Evolutionary conservation across 2,113 vertebrate species (phyloP).

Genomic region (Corythoichthys intestinalis): DNA sequence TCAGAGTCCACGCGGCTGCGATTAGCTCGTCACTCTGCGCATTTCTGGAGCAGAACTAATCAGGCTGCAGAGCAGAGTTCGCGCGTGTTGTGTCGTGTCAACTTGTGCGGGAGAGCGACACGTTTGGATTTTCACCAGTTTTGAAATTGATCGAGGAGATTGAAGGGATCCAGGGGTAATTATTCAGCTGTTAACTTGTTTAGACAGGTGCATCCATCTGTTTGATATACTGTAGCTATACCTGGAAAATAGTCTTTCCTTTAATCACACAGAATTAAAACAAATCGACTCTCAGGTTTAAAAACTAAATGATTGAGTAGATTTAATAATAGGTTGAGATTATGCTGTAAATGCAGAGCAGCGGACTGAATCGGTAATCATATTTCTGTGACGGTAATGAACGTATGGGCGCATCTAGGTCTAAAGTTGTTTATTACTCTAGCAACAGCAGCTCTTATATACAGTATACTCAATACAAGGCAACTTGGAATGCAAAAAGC

Average conservation of each 20-base stretch:
- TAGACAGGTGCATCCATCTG: constrained; percentile 18
- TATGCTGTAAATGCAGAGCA: no score
- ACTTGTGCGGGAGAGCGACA: constrained; percentile 27
- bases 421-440: no score
- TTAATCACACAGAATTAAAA: no score
- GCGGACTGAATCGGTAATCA: no score
- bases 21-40: constrained; percentile 60
- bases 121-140: constrained; percentile 42
- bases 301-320: no score
- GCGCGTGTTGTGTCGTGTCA: constrained; percentile 44
- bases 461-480: no score
- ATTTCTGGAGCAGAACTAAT: constrained; percentile 67
- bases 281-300: no score
- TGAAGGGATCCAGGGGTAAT: constrained; percentile 39
- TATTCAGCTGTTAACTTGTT: constrained; percentile 39
- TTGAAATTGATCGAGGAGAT: constrained; percentile 36
- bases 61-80: constrained; percentile 44
- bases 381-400: no score
- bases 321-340: no score
- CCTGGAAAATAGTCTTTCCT: background rate
- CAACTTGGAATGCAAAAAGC: no score
- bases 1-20: constrained; percentile 14
- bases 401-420: no score
- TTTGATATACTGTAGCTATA: constrained; percentile 22
- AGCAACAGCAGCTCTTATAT: no score